These are phyloP conservation scores for Maniola jurtina DNA, from an alignment of 1,140 invertebrate species.

Conservation along the genomic window DNA sequence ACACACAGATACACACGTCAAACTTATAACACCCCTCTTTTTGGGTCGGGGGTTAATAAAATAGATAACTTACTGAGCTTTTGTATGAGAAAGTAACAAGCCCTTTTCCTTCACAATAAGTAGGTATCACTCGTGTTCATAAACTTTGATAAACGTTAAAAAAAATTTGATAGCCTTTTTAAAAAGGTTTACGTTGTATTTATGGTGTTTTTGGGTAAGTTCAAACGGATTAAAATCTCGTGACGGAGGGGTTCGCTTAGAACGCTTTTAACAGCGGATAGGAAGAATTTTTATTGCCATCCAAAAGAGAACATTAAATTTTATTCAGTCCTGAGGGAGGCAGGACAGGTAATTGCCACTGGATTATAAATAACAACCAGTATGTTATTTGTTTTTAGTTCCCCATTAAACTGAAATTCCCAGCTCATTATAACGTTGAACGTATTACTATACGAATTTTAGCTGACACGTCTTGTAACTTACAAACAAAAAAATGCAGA, in stretches of 20 bases:
- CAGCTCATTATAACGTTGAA: slow-evolving; percentile 9
- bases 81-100: slow-evolving; percentile 32
- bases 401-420: slow-evolving; percentile 13
- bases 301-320: slow-evolving; percentile 64
- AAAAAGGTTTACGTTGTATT: slow-evolving; percentile 46
- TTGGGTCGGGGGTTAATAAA: no score
- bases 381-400: slow-evolving; percentile 28
- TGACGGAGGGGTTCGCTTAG: slow-evolving; percentile 43
- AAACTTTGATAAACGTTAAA: slow-evolving; percentile 29
- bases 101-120: not conserved
- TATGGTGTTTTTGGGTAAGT: slow-evolving; percentile 49
- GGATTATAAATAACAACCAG: slow-evolving; percentile 33
- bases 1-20: no score
- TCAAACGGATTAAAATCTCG: slow-evolving; percentile 59
- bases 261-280: slow-evolving; percentile 53
- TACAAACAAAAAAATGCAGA: not conserved
- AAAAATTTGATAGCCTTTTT: slow-evolving; percentile 33
- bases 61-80: no score
- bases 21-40: no score
- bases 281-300: slow-evolving; percentile 69
- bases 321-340: slow-evolving; percentile 51
- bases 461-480: not conserved
- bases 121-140: not conserved
- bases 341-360: slow-evolving; percentile 48
- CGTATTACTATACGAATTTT: not conserved